phyloP scores from a whole-genome alignment of 2,888 invertebrate genomes.

The Himalopsyche japonica region DNA sequence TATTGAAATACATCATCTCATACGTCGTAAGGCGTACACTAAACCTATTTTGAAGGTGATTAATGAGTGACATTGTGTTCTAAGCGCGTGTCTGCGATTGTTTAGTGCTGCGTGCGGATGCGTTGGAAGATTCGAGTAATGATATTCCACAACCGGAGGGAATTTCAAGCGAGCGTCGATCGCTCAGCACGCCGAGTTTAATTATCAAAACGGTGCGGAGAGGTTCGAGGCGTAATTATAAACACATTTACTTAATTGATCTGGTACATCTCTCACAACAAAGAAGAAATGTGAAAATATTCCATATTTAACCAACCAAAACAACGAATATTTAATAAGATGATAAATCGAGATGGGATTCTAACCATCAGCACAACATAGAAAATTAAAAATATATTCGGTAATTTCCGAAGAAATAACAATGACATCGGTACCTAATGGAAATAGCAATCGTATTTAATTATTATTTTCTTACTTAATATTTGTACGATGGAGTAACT shows the following conservation, averaged over 20 bases:
- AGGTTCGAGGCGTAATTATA: neutral
- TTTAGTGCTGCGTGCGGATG: neutral
- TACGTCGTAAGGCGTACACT: slow-evolving; percentile 13
- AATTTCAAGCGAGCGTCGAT: neutral
- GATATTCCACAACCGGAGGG: neutral
- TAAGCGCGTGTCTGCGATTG: neutral
- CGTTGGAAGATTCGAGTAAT: neutral
- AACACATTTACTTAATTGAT: neutral
- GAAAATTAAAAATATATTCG: too few species aligned
- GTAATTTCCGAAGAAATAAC: neutral
- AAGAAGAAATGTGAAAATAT: neutral
- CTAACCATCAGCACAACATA: too few species aligned
- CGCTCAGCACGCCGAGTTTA: neutral
- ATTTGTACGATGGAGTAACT: too few species aligned
- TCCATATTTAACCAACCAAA: neutral
- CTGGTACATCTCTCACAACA: neutral
- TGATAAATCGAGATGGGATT: too few species aligned
- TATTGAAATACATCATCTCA: slow-evolving; percentile 21
- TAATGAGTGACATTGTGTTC: slow-evolving; percentile 27
- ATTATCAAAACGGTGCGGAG: neutral
- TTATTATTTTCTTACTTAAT: neutral
- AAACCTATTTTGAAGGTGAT: slow-evolving; percentile 33
- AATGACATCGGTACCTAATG: neutral
- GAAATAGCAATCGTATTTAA: neutral
- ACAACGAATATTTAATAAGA: neutral